Evolutionary conservation across 2,888 invertebrate species (phyloP), one percentile per base, ranked within the genome.

Genomic region (Eupelmus urozonus): DNA sequence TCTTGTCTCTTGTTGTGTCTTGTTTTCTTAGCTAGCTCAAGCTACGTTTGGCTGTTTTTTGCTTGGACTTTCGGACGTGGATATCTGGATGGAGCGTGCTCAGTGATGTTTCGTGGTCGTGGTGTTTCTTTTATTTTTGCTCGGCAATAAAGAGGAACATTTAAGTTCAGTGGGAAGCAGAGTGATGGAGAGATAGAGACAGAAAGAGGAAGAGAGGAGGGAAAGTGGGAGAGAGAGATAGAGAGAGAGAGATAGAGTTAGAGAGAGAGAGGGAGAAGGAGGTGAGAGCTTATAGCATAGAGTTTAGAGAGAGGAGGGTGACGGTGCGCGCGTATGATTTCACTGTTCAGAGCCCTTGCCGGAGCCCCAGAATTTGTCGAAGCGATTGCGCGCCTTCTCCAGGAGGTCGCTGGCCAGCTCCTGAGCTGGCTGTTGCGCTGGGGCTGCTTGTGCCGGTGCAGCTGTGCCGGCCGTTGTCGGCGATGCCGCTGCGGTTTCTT

Each of bases 311-410:
- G 67, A 23, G 70, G 16, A 25, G 25, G 59, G 59, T 27, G 45
- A 42, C 11, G 40, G 63, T 60, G 11, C 42, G 29, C 9, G 20
- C 49, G 49, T 34, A 7, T 11, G 23, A n/a, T 53, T 53, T 53
- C 76, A 79, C 69, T 79, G 73, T 59, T 80, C 80, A 25, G 80
- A 57, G 25, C 72, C 25, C 29, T 75, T 75, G 25, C 73, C 62
- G 27, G 80, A 76, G 82, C 95, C 94, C 96, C 96, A 96, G 90
- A 96, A 96, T 87, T 95, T 94, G 90, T 96, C 96, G 88, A 96
- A 96, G 84, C 95, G 94, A 89, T 94, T 94, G 84, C 95, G 94
- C 84, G 96, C 96, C 88, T 94, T 93, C 88, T 96, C 95, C 82
- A 96, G 91, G 80, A 95, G 95, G 87, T 95, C 95, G 74, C 94